Base-by-base conservation (phyloP, 2,113 vertebrate species). In the Ciconia boyciana region DNA sequence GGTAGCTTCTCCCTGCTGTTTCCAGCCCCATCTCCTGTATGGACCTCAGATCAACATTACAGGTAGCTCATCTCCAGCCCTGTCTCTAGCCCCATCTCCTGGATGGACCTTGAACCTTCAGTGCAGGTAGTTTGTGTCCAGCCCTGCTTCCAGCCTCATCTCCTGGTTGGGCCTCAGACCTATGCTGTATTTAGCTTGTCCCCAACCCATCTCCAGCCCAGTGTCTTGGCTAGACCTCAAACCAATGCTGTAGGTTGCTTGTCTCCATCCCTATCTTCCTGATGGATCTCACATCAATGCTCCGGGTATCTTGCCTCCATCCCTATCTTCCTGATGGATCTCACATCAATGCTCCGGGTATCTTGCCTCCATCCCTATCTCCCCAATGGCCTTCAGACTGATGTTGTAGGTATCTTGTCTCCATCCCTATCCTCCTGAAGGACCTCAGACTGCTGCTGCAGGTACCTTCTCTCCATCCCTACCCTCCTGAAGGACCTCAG, bases 221-320 rank as follows among this genome's bases (percentile, higher is more conserved):
- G 21, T 18, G 14, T 28, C 76, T 48, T 32, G 39, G 16, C 26
- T 34, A 46, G 58, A n/a, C 48, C 58, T 54, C 52, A 29, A 54
- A 54, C 52, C 52, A 16, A 29, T 16, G 52, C 17, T 54, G 52
- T 54, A 60, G 74, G 32, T 16, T 7, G 4, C 29, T 85, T 48
- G 2, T 57, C 26, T 43, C 58, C 69, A 82, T 24, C 76, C 13
- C 15, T 12, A 3, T 2, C 17, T 24, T 10, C 51, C 14, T 18
- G 13, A 13, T 2, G 9, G 9, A 26, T 8, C 26, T 20, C 60
- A 36, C 9, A 7, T 5, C 4, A 1, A 4, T 16, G 28, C 0
- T 43, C 19, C 6, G 22, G 36, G 4, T 22, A 6, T 11, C 20
- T 76, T 32, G 3, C 16, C 25, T 70, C 36, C 69, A 82, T 24